Evolutionary conservation across 1,140 invertebrate genomes (phyloP).

Genomic region (Zaprionus gabonicus): DNA sequence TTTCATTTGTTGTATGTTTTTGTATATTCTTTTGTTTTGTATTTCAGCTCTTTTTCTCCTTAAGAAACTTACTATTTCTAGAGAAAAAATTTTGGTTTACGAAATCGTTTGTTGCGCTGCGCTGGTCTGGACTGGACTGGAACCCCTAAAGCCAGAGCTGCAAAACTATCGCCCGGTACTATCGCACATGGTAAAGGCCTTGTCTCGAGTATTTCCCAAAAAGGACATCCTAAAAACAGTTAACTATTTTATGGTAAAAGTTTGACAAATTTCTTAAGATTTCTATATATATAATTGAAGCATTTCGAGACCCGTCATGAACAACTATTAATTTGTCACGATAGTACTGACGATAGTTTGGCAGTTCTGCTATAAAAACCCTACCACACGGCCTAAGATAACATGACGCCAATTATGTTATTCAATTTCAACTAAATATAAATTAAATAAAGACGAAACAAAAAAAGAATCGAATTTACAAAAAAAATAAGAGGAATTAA

Average conservation of each 20-base stretch:
- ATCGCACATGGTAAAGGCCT: conserved; percentile 1
- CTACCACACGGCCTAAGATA: conserved; percentile 47
- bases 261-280: conserved; percentile 1
- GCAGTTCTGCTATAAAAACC: conserved; percentile 21
- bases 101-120: conserved; percentile 38
- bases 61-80: conserved; percentile 39
- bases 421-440: conserved; percentile 37
- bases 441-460: conserved; percentile 20
- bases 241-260: conserved; percentile 1
- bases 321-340: background rate
- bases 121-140: conserved; percentile 40
- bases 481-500: conserved; percentile 2
- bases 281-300: conserved; percentile 1
- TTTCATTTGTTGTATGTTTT: background rate
- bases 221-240: conserved; percentile 1
- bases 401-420: conserved; percentile 35
- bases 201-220: background rate
- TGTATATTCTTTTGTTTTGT: conserved; percentile 25
- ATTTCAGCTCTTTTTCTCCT: conserved; percentile 42
- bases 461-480: conserved; percentile 5
- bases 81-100: conserved; percentile 52
- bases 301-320: background rate
- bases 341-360: background rate
- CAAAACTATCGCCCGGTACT: background rate
- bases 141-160: conserved; percentile 23